Conservation (phyloP, 2,888 invertebrate genomes). For the Mythimna loreyi region DNA sequence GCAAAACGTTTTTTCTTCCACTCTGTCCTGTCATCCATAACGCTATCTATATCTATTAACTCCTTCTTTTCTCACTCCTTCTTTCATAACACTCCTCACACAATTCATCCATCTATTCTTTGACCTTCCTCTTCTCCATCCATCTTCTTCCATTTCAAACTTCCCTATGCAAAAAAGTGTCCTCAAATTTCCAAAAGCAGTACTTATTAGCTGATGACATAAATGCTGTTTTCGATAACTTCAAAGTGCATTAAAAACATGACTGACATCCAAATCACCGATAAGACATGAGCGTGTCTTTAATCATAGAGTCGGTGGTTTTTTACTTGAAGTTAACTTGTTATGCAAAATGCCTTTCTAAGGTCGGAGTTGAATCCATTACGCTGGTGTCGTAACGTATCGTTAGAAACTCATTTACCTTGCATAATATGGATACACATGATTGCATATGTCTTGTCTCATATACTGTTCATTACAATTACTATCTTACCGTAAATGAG, state of each 20-base stretch:
- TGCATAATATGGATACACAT: conserved; percentile 70
- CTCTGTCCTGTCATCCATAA: too few relatives aligned
- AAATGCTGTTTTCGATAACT: conserved; percentile 17
- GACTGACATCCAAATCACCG: conserved; percentile 28
- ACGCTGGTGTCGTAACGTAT: conserved; percentile 68
- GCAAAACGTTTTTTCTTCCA: too few relatives aligned
- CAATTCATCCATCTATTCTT: too few relatives aligned
- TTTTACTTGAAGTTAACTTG: conserved; percentile 47
- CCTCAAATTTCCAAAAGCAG: too few relatives aligned
- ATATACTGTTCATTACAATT: conserved; percentile 46
- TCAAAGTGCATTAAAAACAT: conserved; percentile 20
- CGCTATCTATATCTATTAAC: too few relatives aligned
- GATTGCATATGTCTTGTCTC: conserved; percentile 62
- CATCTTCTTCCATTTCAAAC: too few relatives aligned
- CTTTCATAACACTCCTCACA: too few relatives aligned
- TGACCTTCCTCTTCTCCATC: too few relatives aligned
- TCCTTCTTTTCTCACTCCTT: too few relatives aligned
- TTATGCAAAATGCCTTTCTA: conserved; percentile 75
- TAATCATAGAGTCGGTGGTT: conserved; percentile 31
- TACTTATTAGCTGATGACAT: not conserved
- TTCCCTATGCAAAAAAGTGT: too few relatives aligned
- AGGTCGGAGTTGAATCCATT: conserved; percentile 78
- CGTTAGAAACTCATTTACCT: conserved; percentile 70
- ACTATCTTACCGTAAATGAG: conserved; percentile 44
- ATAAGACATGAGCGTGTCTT: conserved; percentile 32